These are phyloP conservation scores for Lophura swinhoii DNA, from an alignment of 2,797 vertebrate genomes.

Conservation along the genomic window DNA sequence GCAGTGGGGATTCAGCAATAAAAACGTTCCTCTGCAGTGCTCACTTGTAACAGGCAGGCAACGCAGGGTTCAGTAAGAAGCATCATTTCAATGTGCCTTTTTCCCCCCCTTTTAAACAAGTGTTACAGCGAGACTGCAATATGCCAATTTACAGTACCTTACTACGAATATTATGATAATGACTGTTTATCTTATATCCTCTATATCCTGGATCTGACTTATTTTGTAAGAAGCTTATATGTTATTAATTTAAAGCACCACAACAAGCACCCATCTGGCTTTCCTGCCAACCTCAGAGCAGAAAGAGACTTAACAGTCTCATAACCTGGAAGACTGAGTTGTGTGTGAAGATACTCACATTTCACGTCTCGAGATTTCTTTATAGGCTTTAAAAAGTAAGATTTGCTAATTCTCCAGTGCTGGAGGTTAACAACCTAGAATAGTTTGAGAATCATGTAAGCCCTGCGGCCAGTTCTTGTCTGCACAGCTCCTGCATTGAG, in stretches of 20 bases:
- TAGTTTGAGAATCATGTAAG: neutral
- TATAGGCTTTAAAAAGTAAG: neutral
- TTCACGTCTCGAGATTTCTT: neutral
- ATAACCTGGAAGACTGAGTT: neutral
- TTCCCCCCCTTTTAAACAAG: neutral
- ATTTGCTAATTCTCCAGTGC: neutral
- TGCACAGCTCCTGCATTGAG: neutral
- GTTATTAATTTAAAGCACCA: neutral
- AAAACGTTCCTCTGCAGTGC: neutral
- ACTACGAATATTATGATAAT: neutral
- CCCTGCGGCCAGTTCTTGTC: neutral
- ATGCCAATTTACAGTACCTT: neutral
- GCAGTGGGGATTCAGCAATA: neutral
- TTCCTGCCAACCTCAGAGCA: neutral
- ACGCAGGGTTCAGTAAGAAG: neutral
- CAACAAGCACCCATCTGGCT: neutral
- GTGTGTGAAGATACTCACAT: neutral
- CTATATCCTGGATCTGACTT: neutral
- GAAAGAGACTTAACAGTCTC: neutral
- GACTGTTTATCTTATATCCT: neutral
- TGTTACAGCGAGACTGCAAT: neutral
- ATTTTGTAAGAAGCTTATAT: neutral
- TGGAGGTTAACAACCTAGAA: neutral
- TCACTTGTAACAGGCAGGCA: neutral
- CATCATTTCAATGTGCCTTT: neutral